Conservation (phyloP, 2,888 invertebrate species). For the Cryptus viduatorius region DNA sequence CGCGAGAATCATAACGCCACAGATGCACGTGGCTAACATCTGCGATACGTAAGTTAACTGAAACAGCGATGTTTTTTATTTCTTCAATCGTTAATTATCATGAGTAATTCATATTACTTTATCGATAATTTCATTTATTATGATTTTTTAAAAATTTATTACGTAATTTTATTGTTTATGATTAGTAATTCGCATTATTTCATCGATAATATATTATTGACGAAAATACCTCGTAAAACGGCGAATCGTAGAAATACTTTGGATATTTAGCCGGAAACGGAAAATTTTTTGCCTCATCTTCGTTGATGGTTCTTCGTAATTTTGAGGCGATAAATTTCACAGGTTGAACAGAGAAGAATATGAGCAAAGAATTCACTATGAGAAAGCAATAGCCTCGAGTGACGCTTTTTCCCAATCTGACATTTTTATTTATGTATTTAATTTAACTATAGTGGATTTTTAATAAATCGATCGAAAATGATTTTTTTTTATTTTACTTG, state of each 20-base stretch:
- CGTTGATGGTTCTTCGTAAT: constrained; percentile 9
- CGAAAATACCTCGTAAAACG: constrained; percentile 75
- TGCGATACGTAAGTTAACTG: constrained; percentile 75
- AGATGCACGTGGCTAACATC: constrained; percentile 74
- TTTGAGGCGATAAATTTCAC: constrained; percentile 48
- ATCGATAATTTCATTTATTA: not conserved
- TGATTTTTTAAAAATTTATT: not conserved
- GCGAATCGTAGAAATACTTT: constrained; percentile 72
- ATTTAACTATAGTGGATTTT: not conserved
- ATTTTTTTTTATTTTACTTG: constrained; percentile 48
- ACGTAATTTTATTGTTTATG: constrained; percentile 18
- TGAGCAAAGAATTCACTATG: constrained; percentile 74
- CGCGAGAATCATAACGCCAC: constrained; percentile 75
- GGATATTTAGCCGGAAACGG: constrained; percentile 78
- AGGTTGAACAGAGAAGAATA: constrained; percentile 75
- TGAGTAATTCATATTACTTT: not conserved
- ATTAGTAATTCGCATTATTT: not conserved
- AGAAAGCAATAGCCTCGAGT: constrained; percentile 75
- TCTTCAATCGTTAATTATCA: constrained; percentile 32
- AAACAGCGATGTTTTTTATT: constrained; percentile 21
- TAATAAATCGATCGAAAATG: not conserved
- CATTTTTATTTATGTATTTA: constrained; percentile 56
- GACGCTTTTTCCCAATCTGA: constrained; percentile 73
- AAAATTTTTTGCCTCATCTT: constrained; percentile 68
- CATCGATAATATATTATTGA: not conserved